A percentile compares a stretch with the other conserved stretches of the same genome.
These are phyloP conservation scores for Ophion ellenae DNA, from an alignment of 2,888 invertebrate species.

Conservation along the genomic window DNA sequence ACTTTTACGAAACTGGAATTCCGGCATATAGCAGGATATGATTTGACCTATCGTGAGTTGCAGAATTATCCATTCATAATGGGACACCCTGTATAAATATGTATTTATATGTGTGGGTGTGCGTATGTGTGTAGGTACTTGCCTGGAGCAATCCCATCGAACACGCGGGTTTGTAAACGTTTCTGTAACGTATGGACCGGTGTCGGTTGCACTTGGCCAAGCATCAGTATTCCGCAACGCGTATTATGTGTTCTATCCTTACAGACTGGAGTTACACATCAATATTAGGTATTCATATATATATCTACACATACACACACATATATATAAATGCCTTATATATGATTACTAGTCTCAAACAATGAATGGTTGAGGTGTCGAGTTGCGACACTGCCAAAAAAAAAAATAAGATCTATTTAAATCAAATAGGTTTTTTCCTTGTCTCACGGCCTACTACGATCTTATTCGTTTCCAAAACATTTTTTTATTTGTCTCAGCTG, in stretches of 20 bases:
- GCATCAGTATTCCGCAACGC: slow-evolving; percentile 49
- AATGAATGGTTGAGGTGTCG: slow-evolving; percentile 33
- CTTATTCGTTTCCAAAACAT: no score
- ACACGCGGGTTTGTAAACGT: slow-evolving; percentile 42
- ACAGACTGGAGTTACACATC: not conserved
- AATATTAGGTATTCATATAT: not conserved
- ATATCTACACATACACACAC: not conserved
- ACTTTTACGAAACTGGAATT: no score
- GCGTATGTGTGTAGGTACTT: not conserved
- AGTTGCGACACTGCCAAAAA: not conserved
- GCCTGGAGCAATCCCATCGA: slow-evolving; percentile 13
- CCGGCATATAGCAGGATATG: no score
- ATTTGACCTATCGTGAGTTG: not conserved
- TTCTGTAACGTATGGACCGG: slow-evolving; percentile 50
- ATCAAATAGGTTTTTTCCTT: no score
- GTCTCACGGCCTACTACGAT: no score
- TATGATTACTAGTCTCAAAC: not conserved
- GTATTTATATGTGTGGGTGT: not conserved
- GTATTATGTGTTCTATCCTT: slow-evolving; percentile 11
- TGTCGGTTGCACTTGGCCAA: slow-evolving; percentile 51
- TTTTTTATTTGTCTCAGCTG: no score
- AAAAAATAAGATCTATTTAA: no score
- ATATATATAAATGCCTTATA: not conserved
- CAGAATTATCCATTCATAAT: not conserved
- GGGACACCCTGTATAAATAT: no score